Evolutionary conservation across 2,113 vertebrate species (phyloP), one percentile per base, ranked within the genome.

Genomic region (Ailurus styani): DNA sequence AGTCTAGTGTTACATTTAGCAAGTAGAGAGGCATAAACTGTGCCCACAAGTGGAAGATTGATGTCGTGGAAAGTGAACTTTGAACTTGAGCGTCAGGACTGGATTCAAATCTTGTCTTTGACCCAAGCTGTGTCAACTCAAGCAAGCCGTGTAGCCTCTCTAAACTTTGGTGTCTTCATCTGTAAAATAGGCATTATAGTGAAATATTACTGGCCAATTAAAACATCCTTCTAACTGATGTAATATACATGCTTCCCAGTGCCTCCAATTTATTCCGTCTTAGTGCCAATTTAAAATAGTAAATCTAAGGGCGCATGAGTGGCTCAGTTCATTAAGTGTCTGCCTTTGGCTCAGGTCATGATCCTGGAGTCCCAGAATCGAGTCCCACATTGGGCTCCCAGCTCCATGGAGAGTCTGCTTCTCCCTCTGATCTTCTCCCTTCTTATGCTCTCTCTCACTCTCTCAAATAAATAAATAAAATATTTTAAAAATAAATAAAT

Each of bases 91-190:
- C 47, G 50, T 92, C 78, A 87, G 73, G 90, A 64, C 92, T 92
- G 75, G 23, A 81, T 97, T 97, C 94, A 96, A 84, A 87, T 96
- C 23, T 66, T 81, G 37, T 5, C 50, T 97, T 90, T 83, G 87
- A 23, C 25, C 52, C 27, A 68, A 82, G 29, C 20, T 89, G 1
- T 60, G 9, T 96, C 40, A 68, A 45, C 81, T 72, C 70, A 66
- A n/a, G 37, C 25, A 75, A 93, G 14, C n/a, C 9, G 27, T 54
- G 3, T 64, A 90, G 20, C 4, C 52, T 93, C n/a, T 91, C 42
- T 72, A 25, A 90, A 23, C 27, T 89, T 86, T 50, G 23, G 78
- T 97, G 78, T 95, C 62, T 88, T 86, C 82, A 66, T 85, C 13
- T 89, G n/a, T 81, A 86, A 91, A 91, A 64, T 70, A 66, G 23